Evolutionary conservation across 2,113 vertebrate genomes (phyloP).

Genomic region (Gymnobelideus leadbeateri): DNA sequence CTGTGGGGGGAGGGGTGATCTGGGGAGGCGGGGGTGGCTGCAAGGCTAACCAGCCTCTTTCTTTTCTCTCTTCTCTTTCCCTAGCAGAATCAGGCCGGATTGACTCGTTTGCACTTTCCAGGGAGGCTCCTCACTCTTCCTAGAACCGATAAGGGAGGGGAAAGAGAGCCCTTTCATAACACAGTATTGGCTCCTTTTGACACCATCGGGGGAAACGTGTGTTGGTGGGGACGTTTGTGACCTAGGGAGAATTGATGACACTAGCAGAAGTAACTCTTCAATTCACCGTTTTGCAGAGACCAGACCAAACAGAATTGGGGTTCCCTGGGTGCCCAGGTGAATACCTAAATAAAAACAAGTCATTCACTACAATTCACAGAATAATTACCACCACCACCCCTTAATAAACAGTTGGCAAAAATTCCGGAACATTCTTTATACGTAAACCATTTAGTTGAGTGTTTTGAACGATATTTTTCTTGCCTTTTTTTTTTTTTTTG

Average conservation of each 20-base stretch:
- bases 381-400: background rate
- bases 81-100: background rate
- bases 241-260: background rate
- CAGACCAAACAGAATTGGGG: background rate
- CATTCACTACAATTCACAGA: background rate
- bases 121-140: background rate
- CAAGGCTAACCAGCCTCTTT: background rate
- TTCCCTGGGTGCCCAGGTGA: background rate
- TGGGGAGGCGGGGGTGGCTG: background rate
- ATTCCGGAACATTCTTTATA: background rate
- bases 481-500: background rate
- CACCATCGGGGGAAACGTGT: background rate
- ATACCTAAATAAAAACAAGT: background rate
- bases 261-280: background rate
- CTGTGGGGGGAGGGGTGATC: background rate
- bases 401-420: background rate
- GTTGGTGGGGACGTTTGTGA: background rate
- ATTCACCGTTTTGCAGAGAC: background rate
- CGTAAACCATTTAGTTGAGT: background rate
- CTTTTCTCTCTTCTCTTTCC: background rate
- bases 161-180: background rate
- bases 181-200: background rate
- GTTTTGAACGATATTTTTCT: background rate
- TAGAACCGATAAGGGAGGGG: background rate
- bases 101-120: background rate